Percentiles rank a stretch among this genome's conserved stretches.
Evolutionary conservation across 1,140 invertebrate genomes (phyloP).

Genomic region (Papilio aristodemus): DNA sequence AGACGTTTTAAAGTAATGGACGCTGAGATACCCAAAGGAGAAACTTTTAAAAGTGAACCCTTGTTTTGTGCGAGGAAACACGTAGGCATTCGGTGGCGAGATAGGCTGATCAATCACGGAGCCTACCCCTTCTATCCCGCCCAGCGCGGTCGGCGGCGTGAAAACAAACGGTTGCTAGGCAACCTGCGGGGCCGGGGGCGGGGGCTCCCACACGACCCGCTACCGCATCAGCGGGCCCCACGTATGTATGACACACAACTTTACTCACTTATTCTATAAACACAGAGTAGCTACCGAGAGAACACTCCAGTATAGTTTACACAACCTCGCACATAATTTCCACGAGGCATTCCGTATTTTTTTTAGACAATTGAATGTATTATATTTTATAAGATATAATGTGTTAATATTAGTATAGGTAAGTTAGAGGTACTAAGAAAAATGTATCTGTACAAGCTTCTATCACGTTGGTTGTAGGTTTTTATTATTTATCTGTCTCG

Average conservation of each 20-base stretch:
- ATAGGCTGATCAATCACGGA: conserved; percentile 80
- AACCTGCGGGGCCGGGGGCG: conserved; percentile 52
- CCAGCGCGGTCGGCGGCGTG: conserved; percentile 61
- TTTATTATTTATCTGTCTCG: too few species aligned
- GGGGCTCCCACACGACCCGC: conserved; percentile 58
- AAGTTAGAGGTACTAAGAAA: too few species aligned
- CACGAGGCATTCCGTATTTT: neutral
- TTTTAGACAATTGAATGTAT: too few species aligned
- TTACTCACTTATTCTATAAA: conserved; percentile 42
- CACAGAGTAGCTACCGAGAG: conserved; percentile 34
- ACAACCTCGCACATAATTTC: neutral
- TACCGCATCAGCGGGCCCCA: conserved; percentile 58
- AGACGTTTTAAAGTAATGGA: conserved; percentile 32
- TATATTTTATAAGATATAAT: too few species aligned
- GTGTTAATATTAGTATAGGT: too few species aligned
- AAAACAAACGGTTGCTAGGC: conserved; percentile 77
- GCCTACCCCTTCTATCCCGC: conserved; percentile 77
- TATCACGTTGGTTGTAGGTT: too few species aligned
- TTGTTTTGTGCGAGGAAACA: conserved; percentile 51
- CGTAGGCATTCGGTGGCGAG: conserved; percentile 71
- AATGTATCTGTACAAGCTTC: too few species aligned
- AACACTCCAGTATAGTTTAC: neutral
- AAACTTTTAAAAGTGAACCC: conserved; percentile 35
- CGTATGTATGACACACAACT: conserved; percentile 60
- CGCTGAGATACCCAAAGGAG: conserved; percentile 11